Evolutionary conservation across 2,113 vertebrate genomes (phyloP), one percentile per base, ranked within the genome.

Genomic region (Pollachius pollachius): DNA sequence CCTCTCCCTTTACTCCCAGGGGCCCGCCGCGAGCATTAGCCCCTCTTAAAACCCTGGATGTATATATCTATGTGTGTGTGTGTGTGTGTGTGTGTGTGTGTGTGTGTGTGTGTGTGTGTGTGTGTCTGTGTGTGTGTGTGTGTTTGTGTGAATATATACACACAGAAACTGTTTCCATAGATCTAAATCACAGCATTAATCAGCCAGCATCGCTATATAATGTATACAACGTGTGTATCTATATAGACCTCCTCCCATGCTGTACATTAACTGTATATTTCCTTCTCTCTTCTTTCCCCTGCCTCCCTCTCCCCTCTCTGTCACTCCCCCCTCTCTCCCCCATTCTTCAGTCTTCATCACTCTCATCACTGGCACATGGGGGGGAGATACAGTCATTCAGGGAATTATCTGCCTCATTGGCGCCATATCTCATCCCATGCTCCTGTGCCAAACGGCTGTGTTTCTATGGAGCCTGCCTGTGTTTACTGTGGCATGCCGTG

Each of bases 391-490:
- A 81, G 84, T 88, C 86, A 88, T 89, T 86, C 70, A 75, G 89
- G 84, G 87, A 88, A 88, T 91, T 89, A 87, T 87, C 81, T 76
- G 82, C 83, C 85, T 89, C 83, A 84, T 89, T 86, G 87, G 84
- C 85, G 85, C 84, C 79, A 77, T 87, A 81, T 86, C 87, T 85
- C 80, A 82, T 88, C 80, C 74, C 65, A 5, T 75, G 76, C 76
- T 72, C 70, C 79, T 68, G 66, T 72, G 80, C 84, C 87, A 89
- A 90, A 84, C 86, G 85, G 86, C 84, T 48, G 64, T 76, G 81
- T 90, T 88, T 89, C 85, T 81, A 81, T 85, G 72, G 87, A 82
- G 82, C 77, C 83, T 80, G 83, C 73, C 65, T 82, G 80, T 90
- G 87, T 91, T 90, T 88, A 90, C 88, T 59, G 81, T 89, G 86